phyloP scores from a whole-genome alignment of 2,888 invertebrate genomes.

The Drosophila pseudotakahashii region DNA sequence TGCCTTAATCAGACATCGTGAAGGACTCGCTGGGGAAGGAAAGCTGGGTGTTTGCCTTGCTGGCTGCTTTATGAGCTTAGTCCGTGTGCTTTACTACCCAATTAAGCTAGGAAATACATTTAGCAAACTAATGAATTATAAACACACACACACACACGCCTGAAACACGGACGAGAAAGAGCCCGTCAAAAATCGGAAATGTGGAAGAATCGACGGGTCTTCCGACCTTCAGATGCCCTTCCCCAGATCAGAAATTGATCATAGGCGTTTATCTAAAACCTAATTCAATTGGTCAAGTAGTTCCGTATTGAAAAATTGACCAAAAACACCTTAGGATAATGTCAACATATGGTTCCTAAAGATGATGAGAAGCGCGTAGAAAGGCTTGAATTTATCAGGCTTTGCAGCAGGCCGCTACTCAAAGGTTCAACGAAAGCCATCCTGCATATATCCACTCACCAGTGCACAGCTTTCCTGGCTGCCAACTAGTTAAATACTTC shows the following conservation, averaged over 20 bases:
- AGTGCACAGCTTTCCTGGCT: conserved; percentile 10
- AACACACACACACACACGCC: conserved; percentile 48
- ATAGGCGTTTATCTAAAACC: too few relatives aligned
- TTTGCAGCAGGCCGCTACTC: not conserved
- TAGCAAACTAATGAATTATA: conserved; percentile 71
- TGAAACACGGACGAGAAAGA: conserved; percentile 14
- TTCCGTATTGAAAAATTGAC: too few relatives aligned
- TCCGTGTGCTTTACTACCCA: conserved; percentile 56
- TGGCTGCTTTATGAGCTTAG: conserved; percentile 49
- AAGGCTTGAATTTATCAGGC: conserved; percentile 8
- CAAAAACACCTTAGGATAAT: too few relatives aligned
- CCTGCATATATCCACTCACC: conserved; percentile 8
- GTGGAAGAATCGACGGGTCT: not conserved
- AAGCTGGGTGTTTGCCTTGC: conserved; percentile 37
- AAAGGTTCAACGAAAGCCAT: not conserved
- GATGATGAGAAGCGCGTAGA: conserved; percentile 8
- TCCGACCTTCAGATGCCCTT: not conserved
- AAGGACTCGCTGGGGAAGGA: conserved; percentile 33
- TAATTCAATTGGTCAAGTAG: too few relatives aligned
- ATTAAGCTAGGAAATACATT: conserved; percentile 71
- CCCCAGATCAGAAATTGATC: not conserved
- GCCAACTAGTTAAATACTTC: conserved; percentile 35
- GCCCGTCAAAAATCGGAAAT: conserved; percentile 1
- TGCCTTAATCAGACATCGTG: conserved; percentile 45
- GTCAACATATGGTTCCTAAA: not conserved